Evolutionary conservation across 2,797 vertebrate genomes (phyloP), one percentile per base, ranked within the genome.

Genomic region (Brotula barbata): DNA sequence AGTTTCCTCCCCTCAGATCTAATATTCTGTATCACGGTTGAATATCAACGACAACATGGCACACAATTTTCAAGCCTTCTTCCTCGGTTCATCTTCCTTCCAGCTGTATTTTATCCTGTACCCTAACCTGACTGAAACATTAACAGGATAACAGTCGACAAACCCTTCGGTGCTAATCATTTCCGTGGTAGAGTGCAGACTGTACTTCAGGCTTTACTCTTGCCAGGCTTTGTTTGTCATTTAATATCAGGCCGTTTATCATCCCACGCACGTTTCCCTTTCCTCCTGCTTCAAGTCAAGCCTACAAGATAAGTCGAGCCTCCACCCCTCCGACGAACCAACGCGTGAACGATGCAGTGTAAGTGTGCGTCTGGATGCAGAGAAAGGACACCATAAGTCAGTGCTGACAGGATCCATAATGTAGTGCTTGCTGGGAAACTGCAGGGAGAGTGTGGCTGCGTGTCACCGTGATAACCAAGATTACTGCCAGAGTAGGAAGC

Each of bases 341-440:
- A n/a, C n/a, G n/a, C n/a, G n/a, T n/a, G n/a, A n/a, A n/a, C n/a
- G n/a, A n/a, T n/a, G n/a, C n/a, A n/a, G n/a, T n/a, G n/a, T n/a
- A n/a, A n/a, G n/a, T n/a, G n/a, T n/a, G 57, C 20, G 17, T 45
- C 15, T 1, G n/a, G 45, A 48, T 28, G 42, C 43, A 71, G 44
- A 3, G n/a, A 14, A 15, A 11, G 3, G 45, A 40, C 57, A 60
- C 57, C 65, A 43, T 80, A 55, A 58, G 61, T 81, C 75, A 77
- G 21, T 40, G 53, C 39, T 77, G 84, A 88, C 75, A 72, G 63
- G 34, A 70, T 72, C 66, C 58, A 56, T 84, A 68, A 85, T 73
- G 45, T 58, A 34, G 23, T 11, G 52, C 55, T 52, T 11, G 62
- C 57, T 49, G 63, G 40, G 45, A 47, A 64, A 45, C 61, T 58